A percentile compares a stretch with the other conserved stretches of the same genome.
Conservation (phyloP, 2,888 invertebrate genomes). For the Dyspetes luteomarginatus region DNA sequence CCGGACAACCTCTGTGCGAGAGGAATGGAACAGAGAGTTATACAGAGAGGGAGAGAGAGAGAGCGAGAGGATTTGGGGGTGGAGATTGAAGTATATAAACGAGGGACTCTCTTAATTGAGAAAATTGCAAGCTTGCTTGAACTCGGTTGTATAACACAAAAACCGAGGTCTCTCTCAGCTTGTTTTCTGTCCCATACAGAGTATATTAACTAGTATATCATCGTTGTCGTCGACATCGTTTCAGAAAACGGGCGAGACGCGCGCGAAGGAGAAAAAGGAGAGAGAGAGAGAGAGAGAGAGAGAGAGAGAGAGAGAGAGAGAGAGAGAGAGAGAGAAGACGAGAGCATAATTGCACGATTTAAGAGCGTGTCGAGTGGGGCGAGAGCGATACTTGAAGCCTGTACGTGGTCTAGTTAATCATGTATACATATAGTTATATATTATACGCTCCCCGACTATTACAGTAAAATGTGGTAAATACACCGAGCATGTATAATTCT, state of each 20-base stretch:
- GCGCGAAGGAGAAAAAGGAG: constrained; percentile 13
- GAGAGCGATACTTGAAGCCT: constrained; percentile 58
- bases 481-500: constrained; percentile 1
- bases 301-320: constrained; percentile 33
- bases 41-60: background rate
- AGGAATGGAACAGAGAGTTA: background rate
- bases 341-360: constrained; percentile 64
- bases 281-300: constrained; percentile 38
- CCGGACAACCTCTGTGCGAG: constrained; percentile 20
- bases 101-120: constrained; percentile 57
- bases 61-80: background rate
- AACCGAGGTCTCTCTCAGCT: constrained; percentile 45
- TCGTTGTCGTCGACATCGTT: constrained; percentile 49
- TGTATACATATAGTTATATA: constrained; percentile 40
- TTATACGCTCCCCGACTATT: background rate
- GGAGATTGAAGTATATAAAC: constrained; percentile 9
- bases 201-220: constrained; percentile 35
- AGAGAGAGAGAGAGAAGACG: constrained; percentile 40
- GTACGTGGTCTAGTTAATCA: constrained; percentile 60
- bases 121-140: constrained; percentile 63
- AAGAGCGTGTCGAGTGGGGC: constrained; percentile 58
- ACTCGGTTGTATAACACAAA: constrained; percentile 44
- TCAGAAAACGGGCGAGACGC: constrained; percentile 53
- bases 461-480: constrained; percentile 13
- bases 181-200: constrained; percentile 51